These are phyloP conservation scores for Berghia stephanieae DNA, from an alignment of 1,140 invertebrate species.

Conservation along the genomic window DNA sequence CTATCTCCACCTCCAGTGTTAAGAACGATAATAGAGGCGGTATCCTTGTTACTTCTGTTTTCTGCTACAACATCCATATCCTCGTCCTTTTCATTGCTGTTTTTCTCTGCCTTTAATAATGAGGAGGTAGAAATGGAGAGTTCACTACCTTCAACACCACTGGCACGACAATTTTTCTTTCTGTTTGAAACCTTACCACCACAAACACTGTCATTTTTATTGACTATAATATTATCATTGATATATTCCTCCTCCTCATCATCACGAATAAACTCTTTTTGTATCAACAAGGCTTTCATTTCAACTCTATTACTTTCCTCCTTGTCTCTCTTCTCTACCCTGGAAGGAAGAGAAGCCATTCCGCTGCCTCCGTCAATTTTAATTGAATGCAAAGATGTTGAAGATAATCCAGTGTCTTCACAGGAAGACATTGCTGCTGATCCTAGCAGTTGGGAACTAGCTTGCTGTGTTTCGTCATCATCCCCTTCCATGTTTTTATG, in stretches of 20 bases:
- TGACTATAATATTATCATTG: not conserved
- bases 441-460: not conserved
- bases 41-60: not conserved
- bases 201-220: not conserved
- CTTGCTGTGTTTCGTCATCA: not conserved
- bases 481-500: constrained; percentile 23
- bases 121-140: not conserved
- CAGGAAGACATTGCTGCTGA: not conserved
- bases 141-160: not conserved
- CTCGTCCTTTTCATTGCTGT: not conserved
- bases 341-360: too few species aligned
- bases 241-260: not conserved
- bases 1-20: not conserved
- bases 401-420: too few species aligned
- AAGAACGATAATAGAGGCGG: not conserved
- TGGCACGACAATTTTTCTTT: not conserved
- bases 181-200: not conserved
- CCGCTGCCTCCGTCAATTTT: not conserved
- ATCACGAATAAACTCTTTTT: not conserved
- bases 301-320: not conserved
- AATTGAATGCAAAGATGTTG: not conserved
- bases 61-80: not conserved
- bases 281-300: not conserved
- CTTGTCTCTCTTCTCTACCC: constrained; percentile 4
- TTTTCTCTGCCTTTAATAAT: not conserved